Evolutionary conservation across 2,797 vertebrate species (phyloP), one percentile per base, ranked within the genome.

Genomic region (Tenualosa thibaudeaui): DNA sequence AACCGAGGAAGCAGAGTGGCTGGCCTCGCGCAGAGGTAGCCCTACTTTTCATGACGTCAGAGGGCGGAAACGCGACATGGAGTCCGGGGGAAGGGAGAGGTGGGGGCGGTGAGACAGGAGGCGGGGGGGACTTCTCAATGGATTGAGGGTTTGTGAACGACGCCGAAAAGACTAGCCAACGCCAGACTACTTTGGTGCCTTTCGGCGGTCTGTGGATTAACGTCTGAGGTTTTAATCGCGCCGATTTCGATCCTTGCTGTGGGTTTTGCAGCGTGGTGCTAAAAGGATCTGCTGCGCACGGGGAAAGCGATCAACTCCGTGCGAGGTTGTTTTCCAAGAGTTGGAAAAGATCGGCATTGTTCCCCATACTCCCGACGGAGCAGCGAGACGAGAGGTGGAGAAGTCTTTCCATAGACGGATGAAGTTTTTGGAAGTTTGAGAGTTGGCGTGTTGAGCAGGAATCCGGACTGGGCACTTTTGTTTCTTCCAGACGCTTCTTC

Each of bases 61-160:
- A 78, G 71, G 81, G 85, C 87, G 89, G 89, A 91, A 88, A 87
- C 89, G 89, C 89, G 89, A 90, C 88, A 90, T 88, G 90, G 89
- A 87, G 87, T 87, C 88, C 90, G 89, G 89, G 81, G 71, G 17
- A 4, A 7, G 90, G 89, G 89, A 81, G 71, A 40, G 15, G 17
- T 12, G 10, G 68, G 37, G 68, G 62, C 24, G 62, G 62, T 26
- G 62, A 5, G 71, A 71, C 24, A 26, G 62, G 0, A 31, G 5
- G 65, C 46, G 71, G 71, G 71, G 88, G 82, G 83, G 81, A 89
- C 82, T 88, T 87, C 88, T 90, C 90, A 91, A 88, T 90, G 91
- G 86, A 88, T 46, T 84, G 22, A 84, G 50, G 85, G 84, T 37
- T 86, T 86, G 83, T 43, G 85, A 89, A 85, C 82, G 86, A 82